Evolutionary conservation across 2,888 invertebrate genomes (phyloP).

Genomic region (Nymphalis polychloros): DNA sequence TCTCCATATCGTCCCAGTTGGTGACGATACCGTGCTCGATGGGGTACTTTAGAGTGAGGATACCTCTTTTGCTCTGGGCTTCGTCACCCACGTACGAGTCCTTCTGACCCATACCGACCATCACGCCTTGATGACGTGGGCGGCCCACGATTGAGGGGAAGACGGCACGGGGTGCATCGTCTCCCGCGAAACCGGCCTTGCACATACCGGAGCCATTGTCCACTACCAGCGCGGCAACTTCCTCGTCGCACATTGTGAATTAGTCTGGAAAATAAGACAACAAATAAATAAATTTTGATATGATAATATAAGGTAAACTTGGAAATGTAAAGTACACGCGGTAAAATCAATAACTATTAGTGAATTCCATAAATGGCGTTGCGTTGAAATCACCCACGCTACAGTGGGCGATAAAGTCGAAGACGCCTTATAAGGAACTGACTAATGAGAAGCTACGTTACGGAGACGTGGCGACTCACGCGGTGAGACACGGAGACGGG

Average conservation of each 20-base stretch:
- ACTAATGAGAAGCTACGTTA: conserved; percentile 51
- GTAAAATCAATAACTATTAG: conserved; percentile 26
- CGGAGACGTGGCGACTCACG: conserved; percentile 69
- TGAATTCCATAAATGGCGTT: conserved; percentile 32
- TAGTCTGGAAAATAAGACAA: conserved; percentile 56
- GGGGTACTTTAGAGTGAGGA: conserved; percentile 96
- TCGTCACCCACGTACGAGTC: conserved; percentile 98
- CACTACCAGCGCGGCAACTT: conserved; percentile 95
- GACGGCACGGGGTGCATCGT: conserved; percentile 96
- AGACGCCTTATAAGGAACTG: conserved; percentile 71
- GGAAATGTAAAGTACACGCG: not conserved
- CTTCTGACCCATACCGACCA: conserved; percentile 99
- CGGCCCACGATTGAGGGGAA: conserved; percentile 98
- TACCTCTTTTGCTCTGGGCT: conserved; percentile 97
- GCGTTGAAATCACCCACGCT: conserved; percentile 36
- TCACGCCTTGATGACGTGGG: conserved; percentile 95
- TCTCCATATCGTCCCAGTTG: conserved; percentile 97
- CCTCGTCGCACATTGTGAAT: conserved; percentile 80
- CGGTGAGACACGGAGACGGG: conserved; percentile 53
- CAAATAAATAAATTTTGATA: conserved; percentile 8
- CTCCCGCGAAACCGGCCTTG: conserved; percentile 98
- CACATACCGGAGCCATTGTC: conserved; percentile 99
- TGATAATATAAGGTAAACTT: conserved; percentile 12
- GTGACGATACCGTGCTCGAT: conserved; percentile 95
- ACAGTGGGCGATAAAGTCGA: conserved; percentile 59